Evolutionary conservation across 2,113 vertebrate genomes (phyloP).

Genomic region (Anseranas semipalmata): DNA sequence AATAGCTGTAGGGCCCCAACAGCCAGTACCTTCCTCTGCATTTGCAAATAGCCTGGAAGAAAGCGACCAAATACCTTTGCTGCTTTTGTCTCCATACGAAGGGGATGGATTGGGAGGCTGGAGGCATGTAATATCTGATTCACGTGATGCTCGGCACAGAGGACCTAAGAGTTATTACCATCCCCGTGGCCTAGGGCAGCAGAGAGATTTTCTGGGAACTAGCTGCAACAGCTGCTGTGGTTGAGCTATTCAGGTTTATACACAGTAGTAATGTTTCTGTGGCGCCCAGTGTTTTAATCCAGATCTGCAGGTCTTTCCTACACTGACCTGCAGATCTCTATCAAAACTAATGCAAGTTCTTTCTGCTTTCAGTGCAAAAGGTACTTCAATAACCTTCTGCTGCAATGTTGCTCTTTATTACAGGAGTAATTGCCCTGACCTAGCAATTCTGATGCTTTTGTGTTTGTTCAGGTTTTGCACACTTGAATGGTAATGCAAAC

Average conservation of each 20-base stretch:
- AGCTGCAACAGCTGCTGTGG: not conserved
- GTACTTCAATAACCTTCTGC: not conserved
- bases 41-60: not conserved
- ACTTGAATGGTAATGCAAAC: not conserved
- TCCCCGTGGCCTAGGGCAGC: not conserved
- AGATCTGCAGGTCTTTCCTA: not conserved
- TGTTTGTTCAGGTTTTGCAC: not conserved
- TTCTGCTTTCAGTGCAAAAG: not conserved
- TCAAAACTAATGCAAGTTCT: not conserved
- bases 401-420: not conserved
- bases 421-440: not conserved
- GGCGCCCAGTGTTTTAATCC: not conserved
- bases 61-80: not conserved
- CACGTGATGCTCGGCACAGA: accelerated
- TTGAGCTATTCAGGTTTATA: not conserved
- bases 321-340: not conserved
- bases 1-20: not conserved
- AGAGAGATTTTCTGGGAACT: not conserved
- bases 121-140: not conserved
- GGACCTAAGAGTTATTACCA: not conserved
- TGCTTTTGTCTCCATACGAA: not conserved
- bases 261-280: not conserved
- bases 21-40: not conserved
- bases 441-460: not conserved
- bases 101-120: not conserved